phyloP scores from a whole-genome alignment of 2,888 invertebrate genomes.

The Pinctada fucata region DNA sequence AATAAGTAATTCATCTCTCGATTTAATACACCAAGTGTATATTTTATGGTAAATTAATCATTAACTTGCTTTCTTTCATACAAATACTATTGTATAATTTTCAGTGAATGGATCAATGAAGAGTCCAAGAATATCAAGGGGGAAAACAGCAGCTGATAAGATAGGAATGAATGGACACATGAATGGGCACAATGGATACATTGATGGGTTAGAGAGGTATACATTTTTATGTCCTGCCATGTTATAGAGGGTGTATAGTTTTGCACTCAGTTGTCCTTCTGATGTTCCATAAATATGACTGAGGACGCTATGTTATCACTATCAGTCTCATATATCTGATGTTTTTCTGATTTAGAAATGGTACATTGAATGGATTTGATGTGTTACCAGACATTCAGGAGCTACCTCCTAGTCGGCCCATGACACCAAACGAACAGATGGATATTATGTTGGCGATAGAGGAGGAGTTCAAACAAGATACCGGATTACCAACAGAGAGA shows the following conservation, averaged over 20 bases:
- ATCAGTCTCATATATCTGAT: too few relatives aligned
- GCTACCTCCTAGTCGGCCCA: constrained; percentile 71
- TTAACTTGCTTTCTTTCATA: background rate
- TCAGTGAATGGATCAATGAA: constrained; percentile 27
- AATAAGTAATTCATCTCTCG: too few relatives aligned
- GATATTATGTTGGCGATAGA: constrained; percentile 74
- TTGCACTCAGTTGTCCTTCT: too few relatives aligned
- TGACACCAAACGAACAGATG: constrained; percentile 76
- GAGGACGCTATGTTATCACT: too few relatives aligned
- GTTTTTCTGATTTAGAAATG: constrained; percentile 11
- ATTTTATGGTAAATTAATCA: background rate
- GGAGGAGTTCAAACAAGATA: constrained; percentile 59
- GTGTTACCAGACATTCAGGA: constrained; percentile 52
- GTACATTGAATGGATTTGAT: constrained; percentile 35
- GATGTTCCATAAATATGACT: too few relatives aligned
- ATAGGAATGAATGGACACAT: constrained; percentile 13
- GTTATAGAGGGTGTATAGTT: too few relatives aligned
- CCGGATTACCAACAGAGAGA: constrained; percentile 68
- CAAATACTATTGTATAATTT: background rate
- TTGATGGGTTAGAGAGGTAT: too few relatives aligned
- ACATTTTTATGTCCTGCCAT: too few relatives aligned
- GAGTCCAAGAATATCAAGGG: constrained; percentile 39
- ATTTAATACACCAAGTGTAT: background rate
- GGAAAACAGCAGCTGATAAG: constrained; percentile 36
- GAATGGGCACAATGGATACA: too few relatives aligned